Base-by-base conservation (phyloP, 2,888 invertebrate species). In the Dicranocentrus wangi region DNA sequence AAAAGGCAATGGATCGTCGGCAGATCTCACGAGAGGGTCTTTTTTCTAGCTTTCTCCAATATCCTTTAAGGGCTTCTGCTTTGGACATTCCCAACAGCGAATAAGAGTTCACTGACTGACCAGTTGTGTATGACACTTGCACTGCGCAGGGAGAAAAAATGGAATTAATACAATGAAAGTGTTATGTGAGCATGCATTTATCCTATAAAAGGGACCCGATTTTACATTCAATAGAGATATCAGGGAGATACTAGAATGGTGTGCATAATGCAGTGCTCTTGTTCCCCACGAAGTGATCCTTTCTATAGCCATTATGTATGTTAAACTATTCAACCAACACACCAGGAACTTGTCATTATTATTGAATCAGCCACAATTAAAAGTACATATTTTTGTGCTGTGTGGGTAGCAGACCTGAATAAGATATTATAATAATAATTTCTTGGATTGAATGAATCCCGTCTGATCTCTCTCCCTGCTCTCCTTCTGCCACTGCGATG, bases 401-500 rank as follows among this genome's bases (percentile, higher is more conserved):
- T n/a, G n/a, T 72, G 79, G 47, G 79, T 60, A 79, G 66, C 60
- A 39, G n/a, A 13, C 10, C 7, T 72, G 51, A 72, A 71, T 65
- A 39, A 60, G 72, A 70, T 32, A n/a, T 32, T n/a, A n/a, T n/a
- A n/a, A n/a, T n/a, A n/a, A n/a, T n/a, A n/a, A n/a, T 65, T 25
- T 65, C 65, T 47, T 79, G 47, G 66, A 79, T 65, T 71, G 72
- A 72, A 23, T 58, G 71, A 72, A 72, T 71, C 61, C 68, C 39
- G 27, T 32, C 42, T 47, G 13, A 2, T 23, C 21, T 19, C 43
- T 47, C 23, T 53, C 58, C 23, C 25, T 79, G 79, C 79, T 79
- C 78, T 70, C 71, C 55, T 72, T 79, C 72, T 68, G 72, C 66
- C 72, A 79, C 68, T 60, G 76, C 61, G 68, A 69, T 51, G 3